Base-by-base conservation (phyloP, 30 jellyfish, hydroid and myxozoan genomes). In the Pseudorhiza aurosa region DNA sequence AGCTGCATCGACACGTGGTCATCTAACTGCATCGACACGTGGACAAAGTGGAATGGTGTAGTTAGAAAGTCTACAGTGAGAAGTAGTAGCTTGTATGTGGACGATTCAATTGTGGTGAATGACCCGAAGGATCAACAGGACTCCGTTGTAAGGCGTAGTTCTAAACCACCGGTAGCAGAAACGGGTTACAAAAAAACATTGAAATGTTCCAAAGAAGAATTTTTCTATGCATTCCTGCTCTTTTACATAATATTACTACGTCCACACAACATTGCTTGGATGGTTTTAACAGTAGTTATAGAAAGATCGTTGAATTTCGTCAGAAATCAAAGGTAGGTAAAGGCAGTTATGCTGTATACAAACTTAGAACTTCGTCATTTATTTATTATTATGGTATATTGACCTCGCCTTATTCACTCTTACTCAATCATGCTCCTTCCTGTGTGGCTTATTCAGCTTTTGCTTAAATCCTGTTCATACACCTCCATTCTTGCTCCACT, bases 191-290 rank as follows among this genome's bases (percentile, higher is more conserved):
- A 12, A 4, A 19, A 3, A 21, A 36, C 8, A n/a, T 39, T 39
- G 50, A 12, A 12, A 39, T 15, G 58, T 31, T 2, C 1, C 35
- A 7, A 35, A 36, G 59, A 35, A 64, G 77, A 58, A 6, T 9
- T 0, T 31, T 64, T 64, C 17, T 27, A 64, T 33, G 77, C 77
- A 27, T 50, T 70, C 12, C n/a, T 70, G 40, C 56, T 70, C 9
- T 45, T 70, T 2, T 70, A 44, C 59, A 3, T 46, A 24, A 3
- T 44, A 18, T 32, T 70, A 5, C 83, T 32, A 33, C 83, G 83
- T 1, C 83, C 83, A 8, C 83, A 70, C 53, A 70, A 70, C 71
- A 29, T 70, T 2, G 51, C 29, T 15, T 70, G 83, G 83, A 21
- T 70, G 8, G 60, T 70, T 21, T 21, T 70, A 29, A 24, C 47